Evolutionary conservation across 2,113 vertebrate genomes (phyloP).

Genomic region (Arvicanthis niloticus): DNA sequence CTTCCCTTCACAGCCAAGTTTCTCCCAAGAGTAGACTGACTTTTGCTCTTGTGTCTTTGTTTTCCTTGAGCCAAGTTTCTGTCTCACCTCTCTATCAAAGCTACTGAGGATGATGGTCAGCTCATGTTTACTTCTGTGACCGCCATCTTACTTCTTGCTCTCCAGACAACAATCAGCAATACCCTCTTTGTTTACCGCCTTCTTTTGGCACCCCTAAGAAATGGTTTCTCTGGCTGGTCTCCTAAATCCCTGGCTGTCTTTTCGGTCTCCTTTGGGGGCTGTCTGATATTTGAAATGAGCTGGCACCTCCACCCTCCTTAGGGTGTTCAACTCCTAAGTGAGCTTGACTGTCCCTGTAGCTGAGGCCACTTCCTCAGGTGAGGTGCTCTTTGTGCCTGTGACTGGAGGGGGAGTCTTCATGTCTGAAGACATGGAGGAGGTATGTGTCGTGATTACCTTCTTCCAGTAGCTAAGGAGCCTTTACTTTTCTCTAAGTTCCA

Average conservation of each 20-base stretch:
- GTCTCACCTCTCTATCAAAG: neutral
- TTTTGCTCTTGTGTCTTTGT: too few species aligned
- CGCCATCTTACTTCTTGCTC: neutral
- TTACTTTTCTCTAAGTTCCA: neutral
- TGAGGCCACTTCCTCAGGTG: neutral
- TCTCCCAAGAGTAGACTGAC: neutral
- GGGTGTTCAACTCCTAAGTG: rapidly evolving
- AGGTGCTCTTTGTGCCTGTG: neutral
- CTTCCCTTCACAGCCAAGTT: neutral
- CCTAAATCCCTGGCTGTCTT: neutral
- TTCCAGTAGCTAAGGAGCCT: neutral
- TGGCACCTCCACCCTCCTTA: neutral
- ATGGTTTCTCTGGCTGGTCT: neutral
- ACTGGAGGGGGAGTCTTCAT: neutral
- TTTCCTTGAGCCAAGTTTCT: neutral
- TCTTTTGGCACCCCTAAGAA: neutral
- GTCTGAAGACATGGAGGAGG: too few species aligned
- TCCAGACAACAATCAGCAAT: neutral
- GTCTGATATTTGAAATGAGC: neutral
- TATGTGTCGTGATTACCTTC: neutral
- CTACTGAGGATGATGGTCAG: neutral
- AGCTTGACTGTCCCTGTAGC: neutral
- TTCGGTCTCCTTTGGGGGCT: neutral
- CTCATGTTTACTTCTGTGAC: neutral
- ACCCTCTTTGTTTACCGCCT: neutral